Evolutionary conservation across 2,113 vertebrate genomes (phyloP), one percentile per base, ranked within the genome.

Genomic region (Mastomys coucha): DNA sequence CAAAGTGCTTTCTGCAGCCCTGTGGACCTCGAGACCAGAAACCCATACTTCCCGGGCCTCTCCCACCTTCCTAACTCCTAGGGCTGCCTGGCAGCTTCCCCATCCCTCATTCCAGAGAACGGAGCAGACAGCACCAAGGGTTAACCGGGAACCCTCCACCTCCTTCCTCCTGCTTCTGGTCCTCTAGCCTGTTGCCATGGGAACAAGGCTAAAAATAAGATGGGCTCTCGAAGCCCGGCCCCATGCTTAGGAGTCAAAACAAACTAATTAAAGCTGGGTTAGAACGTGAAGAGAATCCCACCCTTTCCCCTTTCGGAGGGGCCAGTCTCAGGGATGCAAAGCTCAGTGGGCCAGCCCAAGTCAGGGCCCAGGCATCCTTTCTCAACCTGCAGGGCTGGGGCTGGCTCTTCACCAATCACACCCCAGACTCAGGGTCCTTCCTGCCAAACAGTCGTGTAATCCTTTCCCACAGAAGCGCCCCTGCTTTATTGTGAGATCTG

Each of bases 251-350:
- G 94, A 97, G 97, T 98, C 97, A 97, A 97, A 98, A 98, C 97
- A 98, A 96, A 97, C 97, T 97, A 97, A 98, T 98, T 97, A 97
- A 97, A 97, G 97, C 94, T 87, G 78, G 96, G 96, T 95, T 95
- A 93, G 96, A 95, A 97, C 93, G 93, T 90, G 94, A 96, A 77
- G 95, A 90, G 97, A 97, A 98, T 96, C 96, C 94, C 96, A 87
- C 96, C 93, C 93, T 97, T 97, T 95, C 91, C 96, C 93, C 93
- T 97, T 97, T 95, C 91, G 80, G 93, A 91, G 97, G 94, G 97
- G 96, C 96, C 96, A 97, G 97, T 95, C 90, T 16, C 89, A 26
- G 84, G 70, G 58, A 33, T 49, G 70, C 88, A 39, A 20, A 58
- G 56, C 93, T 26, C 85, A 19, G 39, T 53, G 17, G 39, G 93